A percentile compares a stretch with the other conserved stretches of the same genome.
Evolutionary conservation across 2,113 vertebrate species (phyloP).

Genomic region (Sander vitreus): DNA sequence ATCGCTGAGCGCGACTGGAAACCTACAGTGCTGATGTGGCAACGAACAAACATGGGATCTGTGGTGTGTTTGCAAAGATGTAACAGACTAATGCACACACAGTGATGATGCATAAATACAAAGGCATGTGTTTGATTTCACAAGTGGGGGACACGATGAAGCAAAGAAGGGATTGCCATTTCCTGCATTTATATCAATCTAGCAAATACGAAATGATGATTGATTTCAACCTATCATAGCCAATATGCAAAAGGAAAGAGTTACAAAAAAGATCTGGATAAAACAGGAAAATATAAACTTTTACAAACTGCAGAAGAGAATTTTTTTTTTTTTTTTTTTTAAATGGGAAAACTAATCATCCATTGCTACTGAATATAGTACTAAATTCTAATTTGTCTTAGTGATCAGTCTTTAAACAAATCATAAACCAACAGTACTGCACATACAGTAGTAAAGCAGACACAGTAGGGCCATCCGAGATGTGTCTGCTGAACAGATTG

Average conservation of each 20-base stretch:
- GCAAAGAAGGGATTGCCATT: background rate
- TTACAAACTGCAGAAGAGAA: too few species aligned
- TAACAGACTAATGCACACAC: constrained; percentile 14
- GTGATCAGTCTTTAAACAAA: constrained; percentile 23
- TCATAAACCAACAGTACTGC: constrained; percentile 8
- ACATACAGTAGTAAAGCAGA: constrained; percentile 34
- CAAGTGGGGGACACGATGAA: background rate
- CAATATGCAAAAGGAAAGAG: background rate
- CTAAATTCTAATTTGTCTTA: constrained; percentile 9
- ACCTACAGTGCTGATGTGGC: constrained; percentile 33
- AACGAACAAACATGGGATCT: constrained; percentile 29
- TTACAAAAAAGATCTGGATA: background rate
- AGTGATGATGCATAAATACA: background rate
- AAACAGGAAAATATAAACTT: background rate
- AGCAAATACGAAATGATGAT: background rate
- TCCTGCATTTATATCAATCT: background rate
- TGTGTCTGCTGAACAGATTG: constrained; percentile 75
- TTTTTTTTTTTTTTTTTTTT: too few species aligned
- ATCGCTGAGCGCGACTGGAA: constrained; percentile 9
- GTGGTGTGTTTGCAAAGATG: constrained; percentile 34
- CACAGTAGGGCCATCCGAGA: constrained; percentile 22
- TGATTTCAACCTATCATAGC: background rate
- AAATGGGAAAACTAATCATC: too few species aligned
- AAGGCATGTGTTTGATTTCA: background rate
- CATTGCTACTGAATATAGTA: background rate